Evolutionary conservation across 2,888 invertebrate species (phyloP).

Genomic region (Ernsta delagoae): DNA sequence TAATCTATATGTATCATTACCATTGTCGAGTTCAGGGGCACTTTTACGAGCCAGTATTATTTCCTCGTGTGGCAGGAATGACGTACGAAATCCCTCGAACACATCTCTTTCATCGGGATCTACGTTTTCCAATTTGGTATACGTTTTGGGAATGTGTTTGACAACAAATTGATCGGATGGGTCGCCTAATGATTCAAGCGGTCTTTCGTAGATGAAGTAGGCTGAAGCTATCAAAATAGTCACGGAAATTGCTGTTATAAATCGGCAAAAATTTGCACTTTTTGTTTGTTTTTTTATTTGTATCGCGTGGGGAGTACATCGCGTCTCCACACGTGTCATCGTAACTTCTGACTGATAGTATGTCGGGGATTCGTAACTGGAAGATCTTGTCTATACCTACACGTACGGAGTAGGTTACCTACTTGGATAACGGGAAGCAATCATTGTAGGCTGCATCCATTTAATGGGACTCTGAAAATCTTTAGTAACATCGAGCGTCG

Average conservation of each 20-base stretch:
- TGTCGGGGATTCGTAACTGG: slow-evolving; percentile 56
- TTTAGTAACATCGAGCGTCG: too few relatives aligned
- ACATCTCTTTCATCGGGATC: slow-evolving; percentile 85
- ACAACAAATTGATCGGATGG: slow-evolving; percentile 67
- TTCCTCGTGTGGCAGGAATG: slow-evolving; percentile 85
- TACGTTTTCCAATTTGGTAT: slow-evolving; percentile 65
- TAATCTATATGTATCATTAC: slow-evolving; percentile 61
- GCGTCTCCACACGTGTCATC: slow-evolving; percentile 76
- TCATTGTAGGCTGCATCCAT: slow-evolving; percentile 68
- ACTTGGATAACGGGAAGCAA: slow-evolving; percentile 45
- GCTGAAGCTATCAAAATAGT: slow-evolving; percentile 51
- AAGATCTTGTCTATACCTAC: slow-evolving; percentile 37
- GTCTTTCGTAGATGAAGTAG: slow-evolving; percentile 59
- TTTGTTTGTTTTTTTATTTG: slow-evolving; percentile 57
- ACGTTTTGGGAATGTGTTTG: slow-evolving; percentile 67
- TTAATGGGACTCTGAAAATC: slow-evolving; percentile 39
- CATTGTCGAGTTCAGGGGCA: slow-evolving; percentile 52
- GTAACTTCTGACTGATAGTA: slow-evolving; percentile 69
- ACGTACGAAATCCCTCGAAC: slow-evolving; percentile 86
- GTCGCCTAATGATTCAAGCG: slow-evolving; percentile 61
- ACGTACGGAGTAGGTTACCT: slow-evolving; percentile 47
- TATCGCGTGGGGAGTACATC: slow-evolving; percentile 54
- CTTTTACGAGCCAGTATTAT: slow-evolving; percentile 67
- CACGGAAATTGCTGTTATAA: slow-evolving; percentile 54
- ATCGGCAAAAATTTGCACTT: slow-evolving; percentile 61